Base-by-base conservation (phyloP, 2,113 vertebrate species). In the Labeo rohita region DNA sequence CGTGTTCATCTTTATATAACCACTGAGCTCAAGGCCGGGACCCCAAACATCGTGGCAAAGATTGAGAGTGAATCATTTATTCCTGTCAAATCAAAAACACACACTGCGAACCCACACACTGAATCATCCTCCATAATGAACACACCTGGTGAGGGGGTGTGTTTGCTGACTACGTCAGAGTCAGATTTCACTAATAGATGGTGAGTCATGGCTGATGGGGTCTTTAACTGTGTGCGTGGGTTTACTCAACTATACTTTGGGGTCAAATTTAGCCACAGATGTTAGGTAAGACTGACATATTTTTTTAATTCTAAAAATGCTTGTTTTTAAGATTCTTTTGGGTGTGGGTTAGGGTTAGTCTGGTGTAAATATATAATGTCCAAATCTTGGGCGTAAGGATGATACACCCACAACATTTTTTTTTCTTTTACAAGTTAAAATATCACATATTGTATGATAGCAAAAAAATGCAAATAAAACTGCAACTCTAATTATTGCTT, bases 21-120 rank as follows among this genome's bases (percentile, higher is more conserved):
- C 63, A 59, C 66, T 85, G n/a, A 43, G 49, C 74, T 54, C 47
- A 85, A 81, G 23, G 76, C 70, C 13, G 6, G 21, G 65, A 83
- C 49, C 80, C 10, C 80, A 54, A 70, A 70, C 13, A 65, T 80
- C 66, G 39, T 11, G 2, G 43, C 43, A 45, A 76, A 52, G 56
- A 66, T 13, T 66, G 70, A 72, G 81, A 84, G 72, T 13, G 83
- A 88, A 52, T 82, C 80, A 82, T n/a, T 82, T 68, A 82, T 82
- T 70, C 80, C 80, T 70, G 63, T 82, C 80, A 82, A 70, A 82
- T 82, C 63, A 82, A 77, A 36, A 49, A 50, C n/a, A 76, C 49
- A 77, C 28, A 56, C 23, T 10, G 50, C 1, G 1, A 59, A 47
- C 68, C 65, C 82, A 84, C 82, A 74, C 50, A 73, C 18, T 84